Conservation (phyloP, 2,113 vertebrate genomes). For the Plecturocebus donacophilus region DNA sequence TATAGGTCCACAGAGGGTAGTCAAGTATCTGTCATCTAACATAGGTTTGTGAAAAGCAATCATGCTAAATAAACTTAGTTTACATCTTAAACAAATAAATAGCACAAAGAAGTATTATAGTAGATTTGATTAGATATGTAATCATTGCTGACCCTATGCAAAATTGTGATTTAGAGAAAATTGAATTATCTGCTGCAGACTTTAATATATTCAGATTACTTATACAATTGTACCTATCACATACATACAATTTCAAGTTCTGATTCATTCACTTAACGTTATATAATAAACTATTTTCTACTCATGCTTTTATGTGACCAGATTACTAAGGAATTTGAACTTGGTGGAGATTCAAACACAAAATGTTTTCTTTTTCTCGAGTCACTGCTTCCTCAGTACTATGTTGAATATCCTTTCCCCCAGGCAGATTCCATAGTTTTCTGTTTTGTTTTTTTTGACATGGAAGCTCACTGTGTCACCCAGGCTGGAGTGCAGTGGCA, state of each 20-base stretch:
- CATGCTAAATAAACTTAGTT: conserved; percentile 48
- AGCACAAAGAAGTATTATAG: background rate
- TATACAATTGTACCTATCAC: background rate
- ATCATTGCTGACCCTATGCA: conserved; percentile 21
- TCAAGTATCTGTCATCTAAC: background rate
- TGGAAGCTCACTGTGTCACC: too few species aligned
- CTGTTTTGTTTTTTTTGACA: background rate
- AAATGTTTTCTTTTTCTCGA: conserved; percentile 35
- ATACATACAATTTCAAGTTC: conserved; percentile 37
- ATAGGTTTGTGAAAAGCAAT: conserved; percentile 12
- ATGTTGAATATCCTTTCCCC: background rate
- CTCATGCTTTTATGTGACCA: conserved; percentile 26
- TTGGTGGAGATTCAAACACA: background rate
- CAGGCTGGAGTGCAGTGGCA: too few species aligned
- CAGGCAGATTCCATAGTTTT: background rate
- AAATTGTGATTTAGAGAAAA: conserved; percentile 56
- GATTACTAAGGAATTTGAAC: conserved; percentile 41
- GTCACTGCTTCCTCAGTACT: background rate
- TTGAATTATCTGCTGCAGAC: conserved; percentile 13
- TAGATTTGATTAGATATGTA: background rate
- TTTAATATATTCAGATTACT: conserved; percentile 42
- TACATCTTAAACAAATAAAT: conserved; percentile 49
- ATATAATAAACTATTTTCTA: background rate
- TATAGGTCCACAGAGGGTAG: conserved; percentile 34
- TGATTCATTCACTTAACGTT: conserved; percentile 47